Percentiles rank a stretch among this genome's conserved stretches.
phyloP scores from a whole-genome alignment of 2,113 vertebrate genomes.

The Echinops telfairi region DNA sequence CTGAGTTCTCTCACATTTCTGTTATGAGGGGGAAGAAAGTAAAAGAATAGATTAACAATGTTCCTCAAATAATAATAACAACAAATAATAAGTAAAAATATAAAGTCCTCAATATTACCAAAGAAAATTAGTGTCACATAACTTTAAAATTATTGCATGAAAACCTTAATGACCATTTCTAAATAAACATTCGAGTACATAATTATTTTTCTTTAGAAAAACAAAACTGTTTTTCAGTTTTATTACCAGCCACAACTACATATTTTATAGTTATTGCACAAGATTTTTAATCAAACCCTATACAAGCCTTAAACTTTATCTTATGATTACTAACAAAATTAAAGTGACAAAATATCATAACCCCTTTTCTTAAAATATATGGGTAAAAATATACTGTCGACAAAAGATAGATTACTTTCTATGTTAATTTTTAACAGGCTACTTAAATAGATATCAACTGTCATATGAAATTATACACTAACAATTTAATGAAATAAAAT shows the following conservation, averaged over 20 bases:
- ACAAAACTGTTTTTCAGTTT: neutral
- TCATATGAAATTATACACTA: constrained; percentile 2
- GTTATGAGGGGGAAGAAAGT: neutral
- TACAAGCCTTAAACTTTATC: constrained; percentile 21
- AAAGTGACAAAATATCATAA: constrained; percentile 54
- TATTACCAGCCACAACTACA: neutral
- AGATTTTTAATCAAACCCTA: neutral
- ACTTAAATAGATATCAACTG: constrained; percentile 7
- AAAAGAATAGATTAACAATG: constrained; percentile 10
- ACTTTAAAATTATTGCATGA: constrained; percentile 36
- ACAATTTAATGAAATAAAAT: constrained; percentile 2
- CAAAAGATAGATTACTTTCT: neutral
- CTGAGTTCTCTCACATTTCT: constrained; percentile 35
- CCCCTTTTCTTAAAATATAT: neutral
- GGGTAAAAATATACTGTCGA: neutral
- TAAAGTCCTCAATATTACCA: neutral
- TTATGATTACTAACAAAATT: neutral
- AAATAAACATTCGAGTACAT: neutral
- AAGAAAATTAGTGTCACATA: constrained; percentile 33
- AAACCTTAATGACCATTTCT: constrained; percentile 19
- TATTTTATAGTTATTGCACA: neutral
- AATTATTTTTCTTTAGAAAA: constrained; percentile 44
- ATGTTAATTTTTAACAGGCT: constrained; percentile 26
- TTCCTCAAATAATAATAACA: constrained; percentile 4
- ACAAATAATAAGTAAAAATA: constrained; percentile 26